Evolutionary conservation across 2,113 vertebrate genomes (phyloP), one percentile per base, ranked within the genome.

Genomic region (Thamnophis sirtalis): DNA sequence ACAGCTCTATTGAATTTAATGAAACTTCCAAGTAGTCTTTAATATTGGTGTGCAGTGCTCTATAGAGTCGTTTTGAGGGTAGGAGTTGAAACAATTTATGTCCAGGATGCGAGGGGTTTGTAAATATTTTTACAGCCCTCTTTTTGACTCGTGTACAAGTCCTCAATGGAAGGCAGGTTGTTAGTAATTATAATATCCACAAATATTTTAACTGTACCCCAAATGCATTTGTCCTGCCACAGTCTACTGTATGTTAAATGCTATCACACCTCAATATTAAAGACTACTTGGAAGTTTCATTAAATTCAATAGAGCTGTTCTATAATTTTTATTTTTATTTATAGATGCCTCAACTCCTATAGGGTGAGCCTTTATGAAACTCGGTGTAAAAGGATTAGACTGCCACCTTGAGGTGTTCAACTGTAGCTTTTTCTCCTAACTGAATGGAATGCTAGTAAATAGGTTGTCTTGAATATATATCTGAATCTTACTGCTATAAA

Each of bases 331-430:
- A 24, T 84, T 86, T 91, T 58, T 91, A n/a, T 85, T 51, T 26
- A 86, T 63, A 19, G 49, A 48, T 86, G 88, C 33, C 19, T 49
- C 15, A 10, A 9, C 9, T 84, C 28, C 4, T 60, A 11, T 84
- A 53, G 48, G 55, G 49, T 88, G 53, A 21, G 24, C 26, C 2
- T 86, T 86, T 58, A 24, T 9, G 17, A 26, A 73, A 51, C 28
- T 22, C 9, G 28, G 13, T 93, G 58, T 15, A 53, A 51, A 91
- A 56, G 90, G 60, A 89, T 93, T 89, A 91, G 26, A 86, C 80
- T 93, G 93, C 93, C 93, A 91, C 89, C 93, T 89, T 85, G 90
- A 86, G 93, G 93, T 73, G 10, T 24, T 38, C 55, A 56, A 28
- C 17, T 28, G 24, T 38, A 84, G 54, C 58, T 84, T 56, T 22